phyloP scores from a whole-genome alignment of 1,140 invertebrate genomes.

The Littorina saxatilis region DNA sequence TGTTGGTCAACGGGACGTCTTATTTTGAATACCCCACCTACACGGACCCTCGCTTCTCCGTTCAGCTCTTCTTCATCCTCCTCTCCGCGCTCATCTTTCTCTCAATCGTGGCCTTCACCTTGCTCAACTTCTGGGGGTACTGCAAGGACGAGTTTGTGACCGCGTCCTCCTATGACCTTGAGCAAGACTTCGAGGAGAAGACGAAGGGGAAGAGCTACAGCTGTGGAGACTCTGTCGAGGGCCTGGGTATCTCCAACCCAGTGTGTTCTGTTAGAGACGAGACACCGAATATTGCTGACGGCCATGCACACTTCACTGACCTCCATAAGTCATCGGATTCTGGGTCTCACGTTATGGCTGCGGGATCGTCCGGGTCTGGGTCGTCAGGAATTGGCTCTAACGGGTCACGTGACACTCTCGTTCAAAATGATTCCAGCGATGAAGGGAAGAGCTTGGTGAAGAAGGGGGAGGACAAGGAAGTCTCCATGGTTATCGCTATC shows the following conservation, averaged over 20 bases:
- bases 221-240: not conserved
- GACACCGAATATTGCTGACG: no score
- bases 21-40: conserved; percentile 34
- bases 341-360: not conserved
- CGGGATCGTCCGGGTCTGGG: not conserved
- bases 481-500: not conserved
- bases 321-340: no score
- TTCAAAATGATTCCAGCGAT: no score
- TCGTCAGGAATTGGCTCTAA: not conserved
- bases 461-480: not conserved
- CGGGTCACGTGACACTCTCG: no score
- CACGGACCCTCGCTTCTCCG: conserved; percentile 42
- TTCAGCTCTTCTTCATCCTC: conserved; percentile 49
- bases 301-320: no score
- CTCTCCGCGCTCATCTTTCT: conserved; percentile 39
- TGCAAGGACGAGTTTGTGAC: conserved; percentile 59
- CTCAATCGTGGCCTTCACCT: conserved; percentile 40
- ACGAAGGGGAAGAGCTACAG: not conserved
- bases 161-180: not conserved
- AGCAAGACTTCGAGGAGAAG: not conserved
- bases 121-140: conserved; percentile 43
- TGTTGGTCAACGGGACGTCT: conserved; percentile 31
- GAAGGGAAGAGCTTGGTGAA: not conserved
- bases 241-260: not conserved
- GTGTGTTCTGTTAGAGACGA: not conserved